Evolutionary conservation across 2,888 invertebrate species (phyloP).

Genomic region (Microplitis deprimator): DNA sequence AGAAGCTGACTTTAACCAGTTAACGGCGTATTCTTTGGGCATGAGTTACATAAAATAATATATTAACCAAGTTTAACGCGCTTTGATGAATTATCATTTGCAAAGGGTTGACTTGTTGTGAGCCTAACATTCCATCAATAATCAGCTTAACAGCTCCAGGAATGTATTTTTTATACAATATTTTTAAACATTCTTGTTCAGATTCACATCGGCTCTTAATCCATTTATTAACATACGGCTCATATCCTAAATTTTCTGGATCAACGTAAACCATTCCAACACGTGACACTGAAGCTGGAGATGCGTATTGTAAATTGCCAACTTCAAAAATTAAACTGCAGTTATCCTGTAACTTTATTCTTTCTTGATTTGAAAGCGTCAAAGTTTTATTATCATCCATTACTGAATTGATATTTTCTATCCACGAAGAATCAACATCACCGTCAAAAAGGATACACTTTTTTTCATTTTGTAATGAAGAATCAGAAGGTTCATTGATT

Average conservation of each 20-base stretch:
- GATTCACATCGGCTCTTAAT: constrained; percentile 73
- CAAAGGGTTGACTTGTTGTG: constrained; percentile 81
- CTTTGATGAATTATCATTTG: constrained; percentile 89
- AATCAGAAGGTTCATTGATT: constrained; percentile 82
- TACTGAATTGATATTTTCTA: constrained; percentile 97
- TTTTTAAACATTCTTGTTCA: constrained; percentile 71
- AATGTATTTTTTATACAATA: constrained; percentile 84
- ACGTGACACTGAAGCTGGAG: constrained; percentile 92
- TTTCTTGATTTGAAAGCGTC: constrained; percentile 91
- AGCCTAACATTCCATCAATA: constrained; percentile 81
- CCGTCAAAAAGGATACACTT: constrained; percentile 93
- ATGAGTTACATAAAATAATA: constrained; percentile 16
- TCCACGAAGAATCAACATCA: constrained; percentile 95
- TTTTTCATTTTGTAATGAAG: constrained; percentile 76
- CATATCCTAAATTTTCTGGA: constrained; percentile 89
- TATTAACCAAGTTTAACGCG: constrained; percentile 83
- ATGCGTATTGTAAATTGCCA: constrained; percentile 90
- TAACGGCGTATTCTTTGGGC: too few relatives aligned
- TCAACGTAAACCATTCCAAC: constrained; percentile 96
- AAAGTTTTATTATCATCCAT: constrained; percentile 95
- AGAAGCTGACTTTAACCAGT: too few relatives aligned
- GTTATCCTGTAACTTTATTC: constrained; percentile 86
- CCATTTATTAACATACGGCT: constrained; percentile 92
- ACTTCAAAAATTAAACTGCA: constrained; percentile 91
- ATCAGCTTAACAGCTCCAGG: constrained; percentile 81